Evolutionary conservation across 2,888 invertebrate genomes (phyloP), one percentile per base, ranked within the genome.

Genomic region (Dryomyza anilis): DNA sequence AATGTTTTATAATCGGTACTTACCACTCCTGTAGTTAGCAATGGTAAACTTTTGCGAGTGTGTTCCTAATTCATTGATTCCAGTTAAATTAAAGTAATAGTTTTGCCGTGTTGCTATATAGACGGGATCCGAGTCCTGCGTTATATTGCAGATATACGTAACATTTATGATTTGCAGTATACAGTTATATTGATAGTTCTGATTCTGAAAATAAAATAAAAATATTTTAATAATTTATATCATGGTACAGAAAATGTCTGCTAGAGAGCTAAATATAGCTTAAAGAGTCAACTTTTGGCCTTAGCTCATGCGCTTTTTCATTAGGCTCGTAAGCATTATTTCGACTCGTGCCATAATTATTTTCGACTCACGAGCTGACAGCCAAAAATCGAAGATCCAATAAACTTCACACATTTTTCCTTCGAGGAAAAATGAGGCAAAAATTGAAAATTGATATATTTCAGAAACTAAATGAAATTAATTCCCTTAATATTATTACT

Each of bases 11-110:
- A n/a, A 48, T 69, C n/a, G 19, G 14, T 48, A 71, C 71, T 67
- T 71, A 77, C 77, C 74, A 39, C 59, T 72, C 53, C 69, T 67
- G 72, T 82, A 89, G 75, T 91, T 89, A 72, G 89, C 85, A 66
- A 91, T 85, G 30, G 80, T 85, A 70, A 87, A 86, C 48, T 81
- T 81, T 72, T 87, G 85, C 25, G 76, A 78, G 46, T 81, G 84
- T 59, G 78, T 84, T 1, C 90, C 91, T 75, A 91, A 86, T 16
- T 75, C 75, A 81, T 91, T 92, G 27, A 78, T 52, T 50, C 61
- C 64, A 19, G 53, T 60, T 43, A 68, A 64, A 39, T 59, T 63
- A 10, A 68, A 64, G 7, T 65, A 30, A 14, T 66, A 63, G 12
- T 27, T 46, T 46, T 53, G 53, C 3, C 55, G 64, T 36, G 53